A percentile compares a stretch with the other conserved stretches of the same genome.
Evolutionary conservation across 2,888 invertebrate species (phyloP).

Genomic region (Atethmia centrago): DNA sequence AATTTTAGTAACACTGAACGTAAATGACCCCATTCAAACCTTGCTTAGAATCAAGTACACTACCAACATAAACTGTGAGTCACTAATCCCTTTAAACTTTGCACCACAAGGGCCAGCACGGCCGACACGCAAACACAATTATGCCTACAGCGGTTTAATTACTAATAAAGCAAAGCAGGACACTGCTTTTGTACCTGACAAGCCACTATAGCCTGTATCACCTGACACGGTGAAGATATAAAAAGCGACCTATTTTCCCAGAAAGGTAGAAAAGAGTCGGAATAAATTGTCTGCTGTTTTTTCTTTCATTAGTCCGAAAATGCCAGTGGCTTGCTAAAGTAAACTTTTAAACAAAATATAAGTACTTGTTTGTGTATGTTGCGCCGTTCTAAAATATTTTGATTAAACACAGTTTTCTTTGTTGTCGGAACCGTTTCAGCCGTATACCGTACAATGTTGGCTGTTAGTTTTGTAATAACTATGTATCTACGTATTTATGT

Average conservation of each 20-base stretch:
- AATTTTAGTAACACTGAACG: not conserved
- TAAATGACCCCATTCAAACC: not conserved
- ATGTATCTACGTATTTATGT: not conserved
- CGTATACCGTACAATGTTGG: slow-evolving; percentile 6
- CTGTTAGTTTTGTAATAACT: slow-evolving; percentile 28
- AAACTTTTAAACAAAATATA: slow-evolving; percentile 48
- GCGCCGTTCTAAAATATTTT: slow-evolving; percentile 42
- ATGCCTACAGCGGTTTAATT: slow-evolving; percentile 53
- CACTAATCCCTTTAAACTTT: slow-evolving; percentile 48
- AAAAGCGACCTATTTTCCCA: slow-evolving; percentile 56
- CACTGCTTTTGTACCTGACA: too few relatives aligned
- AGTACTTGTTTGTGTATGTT: slow-evolving; percentile 41
- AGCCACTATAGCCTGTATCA: slow-evolving; percentile 46
- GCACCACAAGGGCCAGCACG: slow-evolving; percentile 45
- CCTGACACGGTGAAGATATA: slow-evolving; percentile 48
- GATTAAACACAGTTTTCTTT: slow-evolving; percentile 39
- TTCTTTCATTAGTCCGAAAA: slow-evolving; percentile 54
- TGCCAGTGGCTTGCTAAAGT: slow-evolving; percentile 36
- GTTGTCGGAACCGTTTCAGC: slow-evolving; percentile 22
- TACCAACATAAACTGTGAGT: slow-evolving; percentile 41
- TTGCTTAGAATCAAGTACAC: slow-evolving; percentile 26
- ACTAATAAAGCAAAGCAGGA: slow-evolving; percentile 54
- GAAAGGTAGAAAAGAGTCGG: slow-evolving; percentile 44
- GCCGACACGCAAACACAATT: slow-evolving; percentile 54
- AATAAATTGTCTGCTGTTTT: slow-evolving; percentile 50